Conservation (phyloP, 2,113 vertebrate genomes). For the Piaya cayana region DNA sequence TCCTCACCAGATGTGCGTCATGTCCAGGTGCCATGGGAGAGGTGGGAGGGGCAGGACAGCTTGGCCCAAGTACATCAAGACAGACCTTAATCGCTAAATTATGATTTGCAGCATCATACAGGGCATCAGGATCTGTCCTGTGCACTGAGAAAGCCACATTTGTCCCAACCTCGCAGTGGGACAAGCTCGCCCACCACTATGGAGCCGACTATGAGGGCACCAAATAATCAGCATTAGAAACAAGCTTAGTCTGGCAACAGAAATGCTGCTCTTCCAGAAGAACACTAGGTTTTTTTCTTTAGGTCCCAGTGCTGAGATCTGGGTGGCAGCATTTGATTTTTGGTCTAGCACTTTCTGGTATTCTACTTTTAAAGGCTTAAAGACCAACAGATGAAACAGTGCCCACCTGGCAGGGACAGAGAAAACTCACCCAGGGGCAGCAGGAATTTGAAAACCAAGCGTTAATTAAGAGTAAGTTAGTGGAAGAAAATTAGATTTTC, state of each 20-base stretch:
- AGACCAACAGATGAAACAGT: not conserved
- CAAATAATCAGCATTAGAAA: not conserved
- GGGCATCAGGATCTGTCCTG: fast-evolving
- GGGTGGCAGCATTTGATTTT: not conserved
- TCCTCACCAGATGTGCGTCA: fast-evolving
- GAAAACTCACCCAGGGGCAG: not conserved
- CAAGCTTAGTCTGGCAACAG: fast-evolving
- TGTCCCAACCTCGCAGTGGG: fast-evolving
- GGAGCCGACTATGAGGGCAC: not conserved
- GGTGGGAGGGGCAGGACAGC: fast-evolving
- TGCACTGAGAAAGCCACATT: fast-evolving
- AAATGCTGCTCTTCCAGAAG: not conserved
- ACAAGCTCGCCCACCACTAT: fast-evolving
- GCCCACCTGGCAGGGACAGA: fast-evolving
- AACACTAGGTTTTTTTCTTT: fast-evolving
- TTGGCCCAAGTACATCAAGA: no score
- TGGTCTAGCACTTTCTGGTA: not conserved
- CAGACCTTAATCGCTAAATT: fast-evolving
- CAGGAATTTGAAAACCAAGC: not conserved
- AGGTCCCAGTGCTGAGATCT: not conserved
- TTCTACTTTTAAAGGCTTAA: not conserved
- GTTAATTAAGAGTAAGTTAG: not conserved
- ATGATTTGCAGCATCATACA: fast-evolving
- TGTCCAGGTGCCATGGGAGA: fast-evolving
- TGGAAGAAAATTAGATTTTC: not conserved